Evolutionary conservation across 2,888 invertebrate species (phyloP).

Genomic region (Phymatocera aterrima): DNA sequence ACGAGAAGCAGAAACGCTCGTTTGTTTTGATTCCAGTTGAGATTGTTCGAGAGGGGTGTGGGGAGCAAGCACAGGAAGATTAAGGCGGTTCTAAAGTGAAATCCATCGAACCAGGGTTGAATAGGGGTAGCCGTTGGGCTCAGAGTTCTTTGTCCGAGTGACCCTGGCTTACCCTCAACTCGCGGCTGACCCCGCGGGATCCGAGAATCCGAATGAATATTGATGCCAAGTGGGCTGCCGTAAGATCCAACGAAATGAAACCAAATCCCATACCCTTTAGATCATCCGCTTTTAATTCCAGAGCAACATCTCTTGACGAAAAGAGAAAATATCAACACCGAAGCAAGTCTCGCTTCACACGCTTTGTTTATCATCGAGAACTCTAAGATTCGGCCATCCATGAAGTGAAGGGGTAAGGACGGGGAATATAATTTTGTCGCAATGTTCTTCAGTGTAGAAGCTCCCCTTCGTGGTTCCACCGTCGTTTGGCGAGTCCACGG

Average conservation of each 20-base stretch:
- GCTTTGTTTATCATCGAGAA: not conserved
- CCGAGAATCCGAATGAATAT: conserved; percentile 35
- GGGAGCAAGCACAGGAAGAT: conserved; percentile 36
- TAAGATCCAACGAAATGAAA: not conserved
- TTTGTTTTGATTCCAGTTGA: conserved; percentile 37
- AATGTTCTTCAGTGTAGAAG: conserved; percentile 32
- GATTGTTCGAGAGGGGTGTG: conserved; percentile 30
- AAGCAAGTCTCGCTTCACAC: not conserved
- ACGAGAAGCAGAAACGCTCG: conserved; percentile 9
- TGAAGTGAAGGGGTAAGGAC: not conserved
- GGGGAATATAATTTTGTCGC: conserved; percentile 44
- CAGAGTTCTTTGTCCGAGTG: conserved; percentile 37
- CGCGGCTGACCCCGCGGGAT: conserved; percentile 28
- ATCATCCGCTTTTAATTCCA: conserved; percentile 15
- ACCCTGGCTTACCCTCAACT: conserved; percentile 28
- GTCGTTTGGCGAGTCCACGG: conserved; percentile 41
- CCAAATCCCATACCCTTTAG: not conserved
- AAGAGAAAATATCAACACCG: not conserved
- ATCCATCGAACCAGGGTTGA: conserved; percentile 40
- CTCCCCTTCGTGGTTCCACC: conserved; percentile 37
- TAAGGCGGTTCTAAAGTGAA: conserved; percentile 41
- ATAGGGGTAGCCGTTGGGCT: conserved; percentile 19
- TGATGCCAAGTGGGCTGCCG: conserved; percentile 16
- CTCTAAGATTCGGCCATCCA: not conserved
- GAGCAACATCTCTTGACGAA: not conserved